phyloP scores from a whole-genome alignment of 1,140 invertebrate species.

The Sycobia sp. region DNA sequence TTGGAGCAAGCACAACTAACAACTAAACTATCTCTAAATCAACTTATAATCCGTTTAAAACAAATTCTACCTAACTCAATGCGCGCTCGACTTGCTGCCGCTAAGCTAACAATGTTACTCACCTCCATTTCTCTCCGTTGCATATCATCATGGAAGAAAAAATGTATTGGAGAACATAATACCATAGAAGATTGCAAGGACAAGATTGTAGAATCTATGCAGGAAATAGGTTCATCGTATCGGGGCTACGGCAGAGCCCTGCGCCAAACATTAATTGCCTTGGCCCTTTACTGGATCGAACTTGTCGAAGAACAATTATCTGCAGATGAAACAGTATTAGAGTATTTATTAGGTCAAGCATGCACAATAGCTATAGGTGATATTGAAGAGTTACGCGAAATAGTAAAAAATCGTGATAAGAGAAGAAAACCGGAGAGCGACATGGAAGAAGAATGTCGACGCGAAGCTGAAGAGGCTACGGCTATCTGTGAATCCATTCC shows the following conservation, averaged over 20 bases:
- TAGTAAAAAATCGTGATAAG: neutral
- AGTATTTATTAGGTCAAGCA: constrained; percentile 52
- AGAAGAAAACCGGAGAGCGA: constrained; percentile 28
- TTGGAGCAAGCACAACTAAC: constrained; percentile 47
- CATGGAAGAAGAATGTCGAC: neutral
- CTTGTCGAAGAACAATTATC: constrained; percentile 47
- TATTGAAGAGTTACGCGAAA: constrained; percentile 47
- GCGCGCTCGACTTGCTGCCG: constrained; percentile 28
- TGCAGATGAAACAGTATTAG: constrained; percentile 45
- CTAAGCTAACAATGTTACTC: constrained; percentile 50
- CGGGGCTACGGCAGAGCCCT: constrained; percentile 47
- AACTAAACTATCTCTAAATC: constrained; percentile 47
- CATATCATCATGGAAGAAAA: constrained; percentile 49
- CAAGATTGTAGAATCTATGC: constrained; percentile 48
- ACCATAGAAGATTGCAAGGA: constrained; percentile 40
- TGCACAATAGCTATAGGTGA: constrained; percentile 49
- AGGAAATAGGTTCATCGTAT: constrained; percentile 54
- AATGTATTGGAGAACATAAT: constrained; percentile 44
- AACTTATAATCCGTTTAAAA: constrained; percentile 48
- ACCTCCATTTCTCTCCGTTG: constrained; percentile 54
- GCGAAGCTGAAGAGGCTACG: constrained; percentile 22
- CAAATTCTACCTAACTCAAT: constrained; percentile 35
- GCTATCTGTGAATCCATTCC: constrained; percentile 42
- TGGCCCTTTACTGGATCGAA: constrained; percentile 52
- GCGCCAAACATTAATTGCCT: constrained; percentile 51